Evolutionary conservation across 2,113 vertebrate genomes (phyloP), one percentile per base, ranked within the genome.

Genomic region (Corythoichthys haematopterus): DNA sequence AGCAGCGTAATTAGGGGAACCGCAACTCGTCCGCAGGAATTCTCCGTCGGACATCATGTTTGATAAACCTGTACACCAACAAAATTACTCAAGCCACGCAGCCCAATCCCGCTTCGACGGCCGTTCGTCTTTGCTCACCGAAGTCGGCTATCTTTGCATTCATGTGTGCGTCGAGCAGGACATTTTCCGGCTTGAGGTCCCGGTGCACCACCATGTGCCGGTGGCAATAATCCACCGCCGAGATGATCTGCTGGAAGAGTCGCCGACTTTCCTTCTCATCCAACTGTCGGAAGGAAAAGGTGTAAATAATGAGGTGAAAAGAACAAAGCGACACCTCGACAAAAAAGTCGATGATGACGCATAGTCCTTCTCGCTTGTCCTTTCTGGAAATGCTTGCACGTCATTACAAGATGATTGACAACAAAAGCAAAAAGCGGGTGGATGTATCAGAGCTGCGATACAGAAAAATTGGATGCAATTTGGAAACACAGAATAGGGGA

Each of bases 31-130:
- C 84, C 96, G 92, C 87, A 98, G 88, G 88, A 99, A 98, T 88
- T 98, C 97, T 83, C 97, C 97, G 75, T 98, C 96, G 67, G 96
- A 98, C 97, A 99, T 99, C 96, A 99, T 99, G 89, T 99, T 99
- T 85, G 96, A 99, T 74, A 99, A 93, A 86, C 97, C 97, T 99
- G 87, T 16, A 83, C 5, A 68, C 37, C 40, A 7, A 43, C 40
- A 43, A 3, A 43, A 2, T 28, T 28, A 28, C 20, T 28, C 20
- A 28, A 28, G 20, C 20, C 20, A 28, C 20, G 20, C 20, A 28
- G 15, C 15, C 47, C 12, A 3, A 15, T 48, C 47, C n/a, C 48
- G 15, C 48, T 6, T 51, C 6, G 48, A 16, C 3, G 48, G 14
- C 2, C 6, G 48, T 15, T 14, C 3, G 13, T 8, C 6, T 2